These are phyloP conservation scores for Vireo griseus DNA, from an alignment of 2,797 vertebrate species.

Conservation along the genomic window DNA sequence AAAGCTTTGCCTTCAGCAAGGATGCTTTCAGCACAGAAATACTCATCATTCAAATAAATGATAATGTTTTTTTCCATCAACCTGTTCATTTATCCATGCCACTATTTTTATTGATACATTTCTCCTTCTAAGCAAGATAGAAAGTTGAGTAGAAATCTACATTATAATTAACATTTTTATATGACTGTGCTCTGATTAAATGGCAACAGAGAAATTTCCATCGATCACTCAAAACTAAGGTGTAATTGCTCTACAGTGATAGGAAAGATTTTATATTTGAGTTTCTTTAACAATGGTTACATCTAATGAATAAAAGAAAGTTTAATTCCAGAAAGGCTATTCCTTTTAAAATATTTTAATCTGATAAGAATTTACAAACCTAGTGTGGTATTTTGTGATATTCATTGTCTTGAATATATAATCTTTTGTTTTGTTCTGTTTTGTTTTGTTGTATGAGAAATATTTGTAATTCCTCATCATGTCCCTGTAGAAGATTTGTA, in stretches of 20 bases:
- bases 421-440: background rate
- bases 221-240: conserved; percentile 19
- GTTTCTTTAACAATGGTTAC: background rate
- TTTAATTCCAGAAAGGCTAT: background rate
- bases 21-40: conserved; percentile 41
- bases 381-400: background rate
- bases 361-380: background rate
- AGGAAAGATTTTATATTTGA: background rate
- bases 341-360: background rate
- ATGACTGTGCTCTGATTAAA: conserved; percentile 33
- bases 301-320: background rate
- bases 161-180: conserved; percentile 41
- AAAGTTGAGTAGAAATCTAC: conserved; percentile 7
- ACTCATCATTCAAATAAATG: conserved; percentile 54
- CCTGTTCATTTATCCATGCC: conserved; percentile 26
- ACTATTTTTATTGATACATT: conserved; percentile 26
- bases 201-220: conserved; percentile 27
- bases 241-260: background rate
- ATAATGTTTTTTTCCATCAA: conserved; percentile 48
- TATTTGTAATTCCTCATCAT: background rate
- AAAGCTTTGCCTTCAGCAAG: conserved; percentile 31
- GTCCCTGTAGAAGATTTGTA: background rate
- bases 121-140: conserved; percentile 22
- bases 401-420: background rate
- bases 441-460: background rate